These are phyloP conservation scores for Leuctra nigra DNA, from an alignment of 2,888 invertebrate genomes.

Conservation along the genomic window DNA sequence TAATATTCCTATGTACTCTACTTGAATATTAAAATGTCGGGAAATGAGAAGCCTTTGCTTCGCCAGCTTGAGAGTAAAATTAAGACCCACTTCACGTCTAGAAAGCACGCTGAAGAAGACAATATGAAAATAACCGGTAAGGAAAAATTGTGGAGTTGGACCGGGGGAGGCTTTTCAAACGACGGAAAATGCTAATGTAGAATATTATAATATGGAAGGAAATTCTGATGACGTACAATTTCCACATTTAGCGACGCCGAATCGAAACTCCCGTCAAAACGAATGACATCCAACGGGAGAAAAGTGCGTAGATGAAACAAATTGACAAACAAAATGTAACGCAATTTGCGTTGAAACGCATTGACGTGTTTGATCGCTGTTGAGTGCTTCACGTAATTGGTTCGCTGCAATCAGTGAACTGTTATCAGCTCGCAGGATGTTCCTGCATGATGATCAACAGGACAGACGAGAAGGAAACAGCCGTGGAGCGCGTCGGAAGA, in stretches of 20 bases:
- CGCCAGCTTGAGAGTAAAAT: background rate
- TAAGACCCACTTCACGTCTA: background rate
- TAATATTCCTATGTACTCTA: background rate
- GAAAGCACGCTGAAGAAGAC: conserved; percentile 1
- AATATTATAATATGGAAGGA: conserved; percentile 9
- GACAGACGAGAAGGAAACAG: background rate
- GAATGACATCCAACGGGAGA: no score
- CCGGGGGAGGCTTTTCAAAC: background rate
- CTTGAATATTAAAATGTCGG: background rate
- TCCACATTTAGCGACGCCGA: no score
- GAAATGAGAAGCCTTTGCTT: background rate
- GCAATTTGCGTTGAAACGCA: no score
- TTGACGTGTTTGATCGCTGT: no score
- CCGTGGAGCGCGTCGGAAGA: no score
- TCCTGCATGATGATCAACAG: no score
- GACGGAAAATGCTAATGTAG: background rate
- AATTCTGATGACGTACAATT: background rate
- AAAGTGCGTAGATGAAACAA: no score
- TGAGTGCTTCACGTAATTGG: no score
- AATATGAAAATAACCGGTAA: background rate
- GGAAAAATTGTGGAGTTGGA: background rate
- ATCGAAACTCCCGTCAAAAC: no score
- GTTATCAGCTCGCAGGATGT: no score
- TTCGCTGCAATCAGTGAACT: no score
- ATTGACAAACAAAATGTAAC: no score